These are phyloP conservation scores for Anguilla japonica DNA, from an alignment of 2,113 vertebrate species.

Conservation along the genomic window DNA sequence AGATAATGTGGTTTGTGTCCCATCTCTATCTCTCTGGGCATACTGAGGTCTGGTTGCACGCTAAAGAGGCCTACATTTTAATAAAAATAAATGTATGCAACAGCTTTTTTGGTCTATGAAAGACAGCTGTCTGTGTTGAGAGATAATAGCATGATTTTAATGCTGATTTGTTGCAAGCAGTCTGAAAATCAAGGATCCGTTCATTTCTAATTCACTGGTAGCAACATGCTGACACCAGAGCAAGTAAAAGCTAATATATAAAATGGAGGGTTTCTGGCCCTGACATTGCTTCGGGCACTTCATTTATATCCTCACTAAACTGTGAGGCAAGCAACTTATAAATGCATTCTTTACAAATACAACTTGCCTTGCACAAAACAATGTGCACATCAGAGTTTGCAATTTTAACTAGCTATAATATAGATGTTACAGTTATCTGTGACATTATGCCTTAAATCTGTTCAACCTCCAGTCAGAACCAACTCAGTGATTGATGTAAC, in stretches of 20 bases:
- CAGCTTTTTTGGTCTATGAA: background rate
- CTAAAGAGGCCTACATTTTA: too few relatives aligned
- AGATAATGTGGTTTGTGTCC: background rate
- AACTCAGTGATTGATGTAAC: background rate
- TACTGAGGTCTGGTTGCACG: background rate
- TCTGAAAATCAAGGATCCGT: background rate
- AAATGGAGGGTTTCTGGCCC: background rate
- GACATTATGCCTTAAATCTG: background rate
- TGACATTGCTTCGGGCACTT: background rate
- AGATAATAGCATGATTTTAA: background rate
- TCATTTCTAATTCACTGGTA: background rate
- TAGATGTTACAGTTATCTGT: background rate
- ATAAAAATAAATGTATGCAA: too few relatives aligned
- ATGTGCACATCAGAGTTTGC: background rate
- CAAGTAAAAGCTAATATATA: background rate
- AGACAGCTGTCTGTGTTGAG: background rate
- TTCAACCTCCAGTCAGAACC: background rate
- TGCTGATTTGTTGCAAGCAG: background rate
- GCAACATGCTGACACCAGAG: background rate
- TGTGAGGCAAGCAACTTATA: background rate
- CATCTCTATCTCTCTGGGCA: background rate
- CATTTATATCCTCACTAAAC: background rate
- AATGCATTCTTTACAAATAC: background rate
- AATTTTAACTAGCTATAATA: background rate
- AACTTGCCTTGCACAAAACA: background rate